Percentiles rank a stretch among this genome's conserved stretches.
phyloP scores from a whole-genome alignment of 2,113 vertebrate species.

The Dunckerocampus dactyliophorus region DNA sequence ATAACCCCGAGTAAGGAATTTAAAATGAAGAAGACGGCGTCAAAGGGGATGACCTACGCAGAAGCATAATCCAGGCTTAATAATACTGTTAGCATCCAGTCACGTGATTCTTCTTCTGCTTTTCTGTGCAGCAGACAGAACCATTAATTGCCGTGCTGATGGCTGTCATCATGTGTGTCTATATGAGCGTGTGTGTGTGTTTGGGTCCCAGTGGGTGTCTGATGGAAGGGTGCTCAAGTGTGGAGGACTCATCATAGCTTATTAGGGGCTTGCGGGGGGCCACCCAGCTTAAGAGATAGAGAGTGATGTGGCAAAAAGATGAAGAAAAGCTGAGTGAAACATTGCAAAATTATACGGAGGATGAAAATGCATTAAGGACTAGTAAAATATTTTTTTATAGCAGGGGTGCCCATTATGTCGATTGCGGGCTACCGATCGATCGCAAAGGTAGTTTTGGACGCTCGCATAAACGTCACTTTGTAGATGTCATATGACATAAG shows the following conservation, averaged over 20 bases:
- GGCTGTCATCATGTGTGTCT: slow-evolving; percentile 48
- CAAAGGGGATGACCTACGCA: no score
- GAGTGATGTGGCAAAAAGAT: slow-evolving; percentile 28
- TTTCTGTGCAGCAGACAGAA: slow-evolving; percentile 27
- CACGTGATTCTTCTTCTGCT: slow-evolving; percentile 29
- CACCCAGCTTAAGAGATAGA: slow-evolving; percentile 50
- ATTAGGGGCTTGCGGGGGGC: slow-evolving; percentile 71
- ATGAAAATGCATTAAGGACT: neutral
- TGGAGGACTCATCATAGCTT: slow-evolving; percentile 76
- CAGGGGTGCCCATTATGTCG: no score
- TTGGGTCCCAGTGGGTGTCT: slow-evolving; percentile 63
- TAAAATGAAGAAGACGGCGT: no score
- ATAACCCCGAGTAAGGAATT: no score
- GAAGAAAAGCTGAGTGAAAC: slow-evolving; percentile 28
- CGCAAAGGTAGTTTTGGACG: no score
- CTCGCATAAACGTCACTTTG: no score
- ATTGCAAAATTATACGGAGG: neutral
- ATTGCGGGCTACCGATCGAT: no score
- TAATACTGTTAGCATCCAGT: slow-evolving; percentile 27
- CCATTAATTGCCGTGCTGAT: slow-evolving; percentile 58
- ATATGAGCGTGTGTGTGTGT: slow-evolving; percentile 32
- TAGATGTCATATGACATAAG: no score
- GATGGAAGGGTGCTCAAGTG: slow-evolving; percentile 75
- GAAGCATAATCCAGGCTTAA: no score
- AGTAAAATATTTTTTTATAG: no score